Base-by-base conservation (phyloP, 2,113 vertebrate genomes). In the Chaenogobius annularis region DNA sequence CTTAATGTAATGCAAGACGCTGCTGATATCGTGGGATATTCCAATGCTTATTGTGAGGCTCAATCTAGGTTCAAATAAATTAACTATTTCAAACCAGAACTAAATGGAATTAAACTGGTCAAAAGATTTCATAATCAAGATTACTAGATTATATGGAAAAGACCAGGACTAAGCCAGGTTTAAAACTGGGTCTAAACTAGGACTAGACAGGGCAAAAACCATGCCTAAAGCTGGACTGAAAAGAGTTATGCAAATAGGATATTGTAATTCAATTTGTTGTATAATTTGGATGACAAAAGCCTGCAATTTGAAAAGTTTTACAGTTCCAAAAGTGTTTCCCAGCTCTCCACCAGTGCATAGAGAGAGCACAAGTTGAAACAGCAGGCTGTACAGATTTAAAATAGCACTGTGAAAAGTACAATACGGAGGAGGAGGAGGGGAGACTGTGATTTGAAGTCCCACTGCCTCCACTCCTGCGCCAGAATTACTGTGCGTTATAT, bases 341-440 rank as follows among this genome's bases (percentile, higher is more conserved):
- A 58, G 37, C 35, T 26, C 19, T 67, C 20, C 50, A 65, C 47
- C 59, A 67, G 65, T 52, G 17, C 3, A 70, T 15, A 59, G 31
- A 69, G 14, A 10, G 78, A 20, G 67, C 70, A 20, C 3, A 67
- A 63, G 43, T 10, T 62, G 7, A 75, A 66, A 65, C 54, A 23
- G 37, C 54, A 31, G 37, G 66, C 55, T 67, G 68, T 20, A 7
- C 71, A 35, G 35, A 10, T 64, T 69, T 72, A 66, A 72, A 77
- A 77, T 26, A 74, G 20, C 43, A 46, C 66, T 77, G 14, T 44
- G 20, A 55, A 37, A n/a, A 47, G 48, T 63, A 63, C 61, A 46
- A 11, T 68, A 40, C 40, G 19, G 47, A 55, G 59, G 66, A 50
- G 47, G 46, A 14, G 35, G 44, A 46, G 44, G 44, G 74, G 71